Percentiles rank a stretch among this genome's conserved stretches.
phyloP scores from a whole-genome alignment of 2,888 invertebrate genomes.

The Acanthococcus lagerstroemiae region DNA sequence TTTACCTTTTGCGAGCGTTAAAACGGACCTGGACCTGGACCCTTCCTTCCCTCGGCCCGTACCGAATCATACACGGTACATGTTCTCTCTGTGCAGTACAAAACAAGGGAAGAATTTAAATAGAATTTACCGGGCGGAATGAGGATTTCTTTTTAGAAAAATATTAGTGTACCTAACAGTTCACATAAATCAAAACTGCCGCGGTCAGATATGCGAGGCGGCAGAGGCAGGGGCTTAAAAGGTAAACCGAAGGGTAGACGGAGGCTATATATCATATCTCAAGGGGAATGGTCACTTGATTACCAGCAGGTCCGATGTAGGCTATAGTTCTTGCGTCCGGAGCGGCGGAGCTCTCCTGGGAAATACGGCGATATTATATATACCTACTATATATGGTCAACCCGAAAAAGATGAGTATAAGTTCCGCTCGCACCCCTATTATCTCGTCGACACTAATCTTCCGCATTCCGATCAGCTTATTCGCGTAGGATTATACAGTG shows the following conservation, averaged over 20 bases:
- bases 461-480: not conserved
- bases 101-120: conserved; percentile 31
- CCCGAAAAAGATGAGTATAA: not conserved
- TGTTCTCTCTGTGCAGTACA: too few species aligned
- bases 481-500: not conserved
- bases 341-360: not conserved
- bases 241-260: conserved; percentile 27
- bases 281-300: conserved; percentile 31
- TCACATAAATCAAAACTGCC: conserved; percentile 29
- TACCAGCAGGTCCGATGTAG: conserved; percentile 30
- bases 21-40: too few species aligned
- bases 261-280: conserved; percentile 29
- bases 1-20: too few species aligned
- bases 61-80: too few species aligned
- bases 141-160: conserved; percentile 19
- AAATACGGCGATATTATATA: conserved; percentile 8
- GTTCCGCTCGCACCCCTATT: not conserved
- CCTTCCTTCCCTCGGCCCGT: too few species aligned
- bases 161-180: conserved; percentile 31
- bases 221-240: conserved; percentile 15
- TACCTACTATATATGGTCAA: not conserved
- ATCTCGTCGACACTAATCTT: not conserved
- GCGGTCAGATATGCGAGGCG: conserved; percentile 19
- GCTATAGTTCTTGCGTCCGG: not conserved
- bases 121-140: conserved; percentile 28